These are phyloP conservation scores for Hartigia nigra DNA, from an alignment of 2,888 invertebrate species.

Conservation along the genomic window DNA sequence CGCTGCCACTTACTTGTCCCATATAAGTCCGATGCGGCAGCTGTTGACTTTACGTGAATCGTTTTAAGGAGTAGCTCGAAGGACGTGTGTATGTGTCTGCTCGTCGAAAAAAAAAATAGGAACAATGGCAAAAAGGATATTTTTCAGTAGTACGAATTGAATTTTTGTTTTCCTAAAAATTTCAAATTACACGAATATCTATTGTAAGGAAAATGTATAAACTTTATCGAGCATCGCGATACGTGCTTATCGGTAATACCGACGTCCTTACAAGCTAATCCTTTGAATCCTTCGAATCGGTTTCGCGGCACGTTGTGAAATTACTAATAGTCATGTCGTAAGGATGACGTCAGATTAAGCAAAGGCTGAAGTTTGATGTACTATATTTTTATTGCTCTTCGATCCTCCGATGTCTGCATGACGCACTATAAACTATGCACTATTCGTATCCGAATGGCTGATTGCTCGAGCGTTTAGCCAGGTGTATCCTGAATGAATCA, in stretches of 20 bases:
- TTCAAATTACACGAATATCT: too few relatives aligned
- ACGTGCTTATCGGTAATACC: neutral
- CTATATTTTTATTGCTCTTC: neutral
- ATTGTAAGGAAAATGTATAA: neutral
- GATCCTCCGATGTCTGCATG: neutral
- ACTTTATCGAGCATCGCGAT: neutral
- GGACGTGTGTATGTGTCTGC: neutral
- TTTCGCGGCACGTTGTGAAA: neutral
- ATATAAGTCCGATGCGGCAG: neutral
- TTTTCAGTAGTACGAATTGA: neutral
- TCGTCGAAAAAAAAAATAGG: neutral
- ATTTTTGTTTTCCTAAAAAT: neutral
- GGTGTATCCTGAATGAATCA: neutral
- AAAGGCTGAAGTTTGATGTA: neutral
- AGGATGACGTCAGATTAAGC: neutral
- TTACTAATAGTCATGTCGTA: neutral
- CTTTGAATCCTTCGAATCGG: neutral
- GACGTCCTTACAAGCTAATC: neutral
- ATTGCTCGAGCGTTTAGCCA: neutral
- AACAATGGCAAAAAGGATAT: neutral
- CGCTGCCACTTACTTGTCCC: neutral
- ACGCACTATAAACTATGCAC: neutral
- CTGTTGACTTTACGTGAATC: neutral
- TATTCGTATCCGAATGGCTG: neutral
- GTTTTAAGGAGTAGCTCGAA: neutral